Evolutionary conservation across 2,888 invertebrate species (phyloP), one percentile per base, ranked within the genome.

Genomic region (Tipula unca): DNA sequence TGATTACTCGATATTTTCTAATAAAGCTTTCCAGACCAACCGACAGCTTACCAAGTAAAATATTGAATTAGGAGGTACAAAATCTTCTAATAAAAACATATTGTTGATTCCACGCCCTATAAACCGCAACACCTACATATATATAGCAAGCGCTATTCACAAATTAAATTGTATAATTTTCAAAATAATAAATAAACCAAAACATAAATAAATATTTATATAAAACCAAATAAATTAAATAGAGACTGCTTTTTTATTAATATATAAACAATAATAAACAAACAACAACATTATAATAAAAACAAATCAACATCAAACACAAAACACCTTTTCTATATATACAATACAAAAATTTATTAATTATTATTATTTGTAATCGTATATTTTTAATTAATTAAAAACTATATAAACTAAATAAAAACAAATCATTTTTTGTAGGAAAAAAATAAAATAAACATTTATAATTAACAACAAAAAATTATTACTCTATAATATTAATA

Each of bases 391-490:
- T 32, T 32, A 82, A 82, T 82, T 82, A 82, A 82, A 82, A 42
- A 85, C 48, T 86, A 36, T n/a, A n/a, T 86, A 48, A 39, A 35
- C 29, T 82, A 39, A 85, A 85, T 82, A 86, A 91, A 89, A 91
- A 91, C 91, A 91, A 91, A 92, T 91, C 90, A 92, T 91, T 92
- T 69, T 69, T 69, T 69, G 69, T 69, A 69, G 69, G n/a, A 25
- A 69, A 6, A 48, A 48, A 17, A 1, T 39, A 39, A 39, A 39
- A 48, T 48, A n/a, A n/a, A n/a, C n/a, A n/a, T 32, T 48, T 48
- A 48, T 48, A 48, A n/a, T 17, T 17, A 82, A 17, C 35, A 83
- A 83, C 1, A 83, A 83, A 2, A 32, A 32, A 83, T 29, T 29
- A 82, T 4, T 48, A 48, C n/a, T 48, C 39, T 39, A 39, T 39